Percentiles rank a stretch among this genome's conserved stretches.
phyloP scores from a whole-genome alignment of 2,888 invertebrate species.

The Punctoribates punctum region DNA sequence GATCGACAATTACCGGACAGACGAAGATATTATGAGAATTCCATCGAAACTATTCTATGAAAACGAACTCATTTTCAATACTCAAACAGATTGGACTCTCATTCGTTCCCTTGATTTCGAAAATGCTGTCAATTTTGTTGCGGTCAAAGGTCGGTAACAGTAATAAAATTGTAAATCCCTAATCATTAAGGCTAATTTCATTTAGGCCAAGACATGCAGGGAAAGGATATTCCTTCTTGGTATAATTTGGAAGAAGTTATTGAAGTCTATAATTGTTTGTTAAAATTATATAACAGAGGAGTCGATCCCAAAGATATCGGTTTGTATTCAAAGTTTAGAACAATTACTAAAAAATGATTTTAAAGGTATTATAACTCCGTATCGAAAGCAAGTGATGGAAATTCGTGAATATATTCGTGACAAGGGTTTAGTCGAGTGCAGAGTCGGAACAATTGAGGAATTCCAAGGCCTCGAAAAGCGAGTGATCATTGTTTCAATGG shows the following conservation, averaged over 20 bases:
- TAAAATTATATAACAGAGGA: constrained; percentile 62
- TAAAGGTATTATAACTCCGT: constrained; percentile 79
- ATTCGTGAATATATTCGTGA: constrained; percentile 60
- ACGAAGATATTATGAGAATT: constrained; percentile 69
- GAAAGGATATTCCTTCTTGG: constrained; percentile 78
- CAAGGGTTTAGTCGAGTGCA: constrained; percentile 57
- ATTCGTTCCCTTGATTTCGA: constrained; percentile 44
- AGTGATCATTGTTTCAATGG: constrained; percentile 71
- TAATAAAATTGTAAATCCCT: no score
- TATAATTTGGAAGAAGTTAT: constrained; percentile 79
- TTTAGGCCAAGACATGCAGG: constrained; percentile 58
- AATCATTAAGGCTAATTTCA: no score
- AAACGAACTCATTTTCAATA: constrained; percentile 66
- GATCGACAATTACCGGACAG: constrained; percentile 76
- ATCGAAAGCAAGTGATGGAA: constrained; percentile 75
- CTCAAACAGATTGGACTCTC: constrained; percentile 55
- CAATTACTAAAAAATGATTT: no score
- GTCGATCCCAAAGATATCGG: constrained; percentile 68
- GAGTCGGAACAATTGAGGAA: constrained; percentile 76
- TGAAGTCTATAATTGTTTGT: constrained; percentile 63
- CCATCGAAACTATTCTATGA: constrained; percentile 82
- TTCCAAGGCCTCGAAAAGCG: constrained; percentile 79
- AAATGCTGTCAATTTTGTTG: constrained; percentile 55
- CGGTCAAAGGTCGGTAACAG: constrained; percentile 55
- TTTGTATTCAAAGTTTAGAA: neutral